These are phyloP conservation scores for Astropecten irregularis DNA, from an alignment of 53 echinoderm and acorn worm genomes.

Conservation along the genomic window DNA sequence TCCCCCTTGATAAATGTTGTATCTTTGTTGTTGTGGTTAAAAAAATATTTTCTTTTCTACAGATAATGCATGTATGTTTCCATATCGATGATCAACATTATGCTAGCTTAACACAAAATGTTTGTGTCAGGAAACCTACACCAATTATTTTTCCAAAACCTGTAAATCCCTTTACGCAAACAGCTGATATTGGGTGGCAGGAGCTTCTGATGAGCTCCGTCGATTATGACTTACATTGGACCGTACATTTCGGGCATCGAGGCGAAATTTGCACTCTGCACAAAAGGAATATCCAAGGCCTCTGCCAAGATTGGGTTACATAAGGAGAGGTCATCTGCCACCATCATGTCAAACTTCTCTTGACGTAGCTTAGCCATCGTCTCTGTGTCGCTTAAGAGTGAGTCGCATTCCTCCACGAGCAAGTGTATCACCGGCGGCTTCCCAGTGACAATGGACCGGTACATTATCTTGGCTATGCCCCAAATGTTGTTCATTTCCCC, in stretches of 20 bases:
- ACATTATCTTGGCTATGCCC: not conserved
- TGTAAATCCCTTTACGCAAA: too few relatives aligned
- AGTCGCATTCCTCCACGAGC: not conserved
- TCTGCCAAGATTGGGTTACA: conserved; percentile 16
- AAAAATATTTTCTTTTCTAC: too few relatives aligned
- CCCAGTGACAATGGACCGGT: not conserved
- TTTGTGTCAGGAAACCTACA: too few relatives aligned
- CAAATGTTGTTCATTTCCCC: not conserved
- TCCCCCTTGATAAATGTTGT: too few relatives aligned
- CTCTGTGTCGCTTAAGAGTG: not conserved
- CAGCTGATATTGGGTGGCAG: too few relatives aligned
- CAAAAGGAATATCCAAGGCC: conserved; percentile 23
- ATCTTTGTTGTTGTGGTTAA: too few relatives aligned
- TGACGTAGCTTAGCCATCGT: not conserved
- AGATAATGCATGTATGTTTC: too few relatives aligned
- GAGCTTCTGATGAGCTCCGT: too few relatives aligned
- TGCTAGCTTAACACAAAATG: too few relatives aligned
- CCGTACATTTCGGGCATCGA: not conserved
- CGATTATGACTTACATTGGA: not conserved
- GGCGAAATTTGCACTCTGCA: not conserved
- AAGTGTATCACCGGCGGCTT: not conserved
- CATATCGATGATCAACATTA: too few relatives aligned
- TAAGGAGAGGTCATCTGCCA: not conserved
- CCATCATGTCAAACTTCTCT: conserved; percentile 29
- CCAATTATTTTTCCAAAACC: not conserved